These are phyloP conservation scores for Delia radicum DNA, from an alignment of 1,140 invertebrate species.

Conservation along the genomic window DNA sequence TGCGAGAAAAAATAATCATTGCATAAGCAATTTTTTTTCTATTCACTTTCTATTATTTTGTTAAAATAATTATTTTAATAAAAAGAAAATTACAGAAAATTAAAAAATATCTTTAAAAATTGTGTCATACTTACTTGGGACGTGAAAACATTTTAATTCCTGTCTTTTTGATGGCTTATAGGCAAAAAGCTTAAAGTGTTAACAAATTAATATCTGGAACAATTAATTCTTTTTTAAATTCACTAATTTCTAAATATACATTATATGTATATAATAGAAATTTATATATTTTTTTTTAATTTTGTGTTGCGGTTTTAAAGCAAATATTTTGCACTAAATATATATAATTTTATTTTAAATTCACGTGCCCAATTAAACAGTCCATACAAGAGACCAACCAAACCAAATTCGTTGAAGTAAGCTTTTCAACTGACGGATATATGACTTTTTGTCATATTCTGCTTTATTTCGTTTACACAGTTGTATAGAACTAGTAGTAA, in stretches of 20 bases:
- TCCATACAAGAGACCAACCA: neutral
- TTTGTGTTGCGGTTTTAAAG: neutral
- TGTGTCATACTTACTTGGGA: slow-evolving; percentile 39
- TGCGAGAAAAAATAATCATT: neutral
- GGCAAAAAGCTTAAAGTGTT: neutral
- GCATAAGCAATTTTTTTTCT: neutral
- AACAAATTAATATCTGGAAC: neutral
- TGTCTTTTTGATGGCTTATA: slow-evolving; percentile 2
- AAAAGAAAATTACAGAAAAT: slow-evolving; percentile 17
- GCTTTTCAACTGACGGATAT: slow-evolving; percentile 12
- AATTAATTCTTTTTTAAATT: neutral
- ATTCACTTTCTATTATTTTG: neutral
- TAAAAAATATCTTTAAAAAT: neutral
- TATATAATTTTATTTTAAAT: neutral
- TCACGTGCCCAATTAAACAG: neutral
- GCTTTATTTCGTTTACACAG: neutral
- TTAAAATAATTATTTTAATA: neutral
- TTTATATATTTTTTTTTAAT: slow-evolving; percentile 2
- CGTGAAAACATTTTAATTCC: slow-evolving; percentile 45
- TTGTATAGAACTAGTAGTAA: neutral
- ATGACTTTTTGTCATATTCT: neutral
- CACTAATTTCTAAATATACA: neutral
- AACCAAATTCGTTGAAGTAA: slow-evolving; percentile 14
- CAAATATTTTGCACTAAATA: neutral
- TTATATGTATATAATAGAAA: neutral